These are phyloP conservation scores for Cryptoprocta ferox DNA, from an alignment of 2,797 vertebrate genomes.

Conservation along the genomic window DNA sequence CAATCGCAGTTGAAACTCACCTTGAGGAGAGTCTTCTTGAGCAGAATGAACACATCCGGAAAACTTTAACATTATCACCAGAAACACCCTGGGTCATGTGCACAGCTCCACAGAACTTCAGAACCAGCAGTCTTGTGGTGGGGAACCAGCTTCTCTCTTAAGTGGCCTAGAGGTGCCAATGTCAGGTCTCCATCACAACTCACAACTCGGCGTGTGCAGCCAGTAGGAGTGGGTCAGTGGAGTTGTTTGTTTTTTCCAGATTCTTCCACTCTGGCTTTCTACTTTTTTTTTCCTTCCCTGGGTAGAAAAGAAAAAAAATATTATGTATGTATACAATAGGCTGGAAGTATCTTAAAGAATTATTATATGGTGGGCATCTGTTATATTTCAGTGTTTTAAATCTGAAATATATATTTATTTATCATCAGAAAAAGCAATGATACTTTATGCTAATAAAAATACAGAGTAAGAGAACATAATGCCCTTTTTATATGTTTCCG, in stretches of 20 bases:
- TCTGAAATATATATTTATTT: too few species aligned
- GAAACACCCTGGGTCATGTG: background rate
- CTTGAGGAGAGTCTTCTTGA: background rate
- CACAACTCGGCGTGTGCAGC: background rate
- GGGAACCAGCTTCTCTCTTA: background rate
- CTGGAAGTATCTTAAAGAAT: background rate
- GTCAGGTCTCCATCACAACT: background rate
- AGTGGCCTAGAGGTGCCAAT: background rate
- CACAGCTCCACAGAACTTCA: background rate
- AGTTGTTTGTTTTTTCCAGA: background rate
- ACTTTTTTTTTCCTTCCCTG: background rate
- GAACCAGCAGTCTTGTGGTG: background rate
- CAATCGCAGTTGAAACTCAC: background rate
- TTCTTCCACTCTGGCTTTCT: background rate
- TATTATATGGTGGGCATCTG: fast-evolving
- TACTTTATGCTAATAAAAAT: background rate
- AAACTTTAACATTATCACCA: background rate
- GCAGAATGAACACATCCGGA: background rate
- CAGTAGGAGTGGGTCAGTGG: background rate
- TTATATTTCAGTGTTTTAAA: background rate
- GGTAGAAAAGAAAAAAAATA: background rate
- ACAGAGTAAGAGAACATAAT: background rate
- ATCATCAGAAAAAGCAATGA: background rate
- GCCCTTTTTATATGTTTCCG: background rate
- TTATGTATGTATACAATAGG: background rate